These are phyloP conservation scores for Sycophaga agraensis DNA, from an alignment of 1,140 invertebrate genomes.

Conservation along the genomic window DNA sequence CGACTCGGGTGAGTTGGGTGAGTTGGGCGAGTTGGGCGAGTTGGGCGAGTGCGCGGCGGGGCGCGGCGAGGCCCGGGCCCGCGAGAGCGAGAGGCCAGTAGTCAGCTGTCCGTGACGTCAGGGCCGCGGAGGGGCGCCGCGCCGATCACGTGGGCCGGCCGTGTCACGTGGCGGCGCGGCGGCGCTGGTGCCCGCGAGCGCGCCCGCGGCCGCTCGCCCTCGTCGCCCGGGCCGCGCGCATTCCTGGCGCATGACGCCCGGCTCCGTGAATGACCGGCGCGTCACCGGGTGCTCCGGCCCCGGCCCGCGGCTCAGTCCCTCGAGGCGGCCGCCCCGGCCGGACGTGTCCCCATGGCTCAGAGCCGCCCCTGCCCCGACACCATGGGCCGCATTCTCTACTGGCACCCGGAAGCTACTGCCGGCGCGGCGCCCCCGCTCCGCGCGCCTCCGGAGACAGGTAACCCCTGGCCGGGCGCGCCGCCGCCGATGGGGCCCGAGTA, in stretches of 20 bases:
- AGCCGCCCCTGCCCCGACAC: too few relatives aligned
- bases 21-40: too few relatives aligned
- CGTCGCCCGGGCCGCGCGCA: slow-evolving; percentile 37
- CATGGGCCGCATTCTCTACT: too few relatives aligned
- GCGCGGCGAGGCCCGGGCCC: neutral
- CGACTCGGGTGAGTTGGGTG: slow-evolving; percentile 51
- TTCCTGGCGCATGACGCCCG: slow-evolving; percentile 50
- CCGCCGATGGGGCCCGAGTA: too few relatives aligned
- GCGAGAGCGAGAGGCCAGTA: slow-evolving; percentile 27
- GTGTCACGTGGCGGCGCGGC: slow-evolving; percentile 43
- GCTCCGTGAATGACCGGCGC: slow-evolving; percentile 52
- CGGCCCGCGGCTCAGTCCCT: too few relatives aligned
- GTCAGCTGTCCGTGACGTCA: slow-evolving; percentile 56
- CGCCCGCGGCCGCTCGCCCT: slow-evolving; percentile 28
- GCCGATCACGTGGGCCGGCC: slow-evolving; percentile 36
- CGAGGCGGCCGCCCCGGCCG: too few relatives aligned
- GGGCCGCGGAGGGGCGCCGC: slow-evolving; percentile 19
- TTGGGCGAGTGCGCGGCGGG: too few relatives aligned
- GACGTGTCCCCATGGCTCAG: too few relatives aligned
- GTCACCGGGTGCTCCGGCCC: too few relatives aligned
- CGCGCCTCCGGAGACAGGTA: too few relatives aligned
- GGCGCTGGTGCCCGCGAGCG: neutral
- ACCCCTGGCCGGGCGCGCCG: too few relatives aligned
- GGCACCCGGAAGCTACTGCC: too few relatives aligned
- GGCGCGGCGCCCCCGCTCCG: neutral